A percentile compares a stretch with the other conserved stretches of the same genome.
Evolutionary conservation across 1,140 invertebrate species (phyloP).

Genomic region (Pseudomyrmex dendroicus): DNA sequence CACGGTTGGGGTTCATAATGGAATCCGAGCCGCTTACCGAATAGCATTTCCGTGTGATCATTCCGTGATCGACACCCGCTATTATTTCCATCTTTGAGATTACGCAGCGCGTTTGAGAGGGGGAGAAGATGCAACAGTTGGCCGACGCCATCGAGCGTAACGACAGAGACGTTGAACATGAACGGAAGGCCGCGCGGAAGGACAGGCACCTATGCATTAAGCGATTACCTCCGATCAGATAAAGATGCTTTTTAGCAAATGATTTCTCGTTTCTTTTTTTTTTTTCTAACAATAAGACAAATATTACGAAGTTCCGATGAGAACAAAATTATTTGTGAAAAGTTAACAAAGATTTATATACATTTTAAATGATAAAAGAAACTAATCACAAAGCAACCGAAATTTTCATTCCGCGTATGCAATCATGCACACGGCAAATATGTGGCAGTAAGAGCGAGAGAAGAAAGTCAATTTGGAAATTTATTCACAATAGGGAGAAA

Average conservation of each 20-base stretch:
- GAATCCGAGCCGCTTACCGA: conserved; percentile 3
- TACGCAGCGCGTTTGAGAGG: neutral
- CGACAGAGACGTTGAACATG: conserved; percentile 72
- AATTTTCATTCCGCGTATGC: neutral
- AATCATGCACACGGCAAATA: no score
- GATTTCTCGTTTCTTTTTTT: conserved; percentile 34
- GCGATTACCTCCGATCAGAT: conserved; percentile 67
- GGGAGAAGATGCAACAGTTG: conserved; percentile 78
- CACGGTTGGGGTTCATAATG: neutral
- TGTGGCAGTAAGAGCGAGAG: no score
- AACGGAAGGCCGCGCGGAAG: conserved; percentile 73
- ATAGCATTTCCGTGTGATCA: neutral
- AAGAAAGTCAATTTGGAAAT: no score
- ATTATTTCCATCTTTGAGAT: conserved; percentile 54
- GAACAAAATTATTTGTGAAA: conserved; percentile 48
- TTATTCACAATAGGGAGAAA: no score
- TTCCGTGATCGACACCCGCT: conserved; percentile 23
- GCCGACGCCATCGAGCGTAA: conserved; percentile 71
- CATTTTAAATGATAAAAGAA: neutral
- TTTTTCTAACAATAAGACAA: neutral
- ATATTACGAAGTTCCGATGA: neutral
- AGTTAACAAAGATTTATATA: neutral
- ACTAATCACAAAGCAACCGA: conserved; percentile 15
- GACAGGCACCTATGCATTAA: conserved; percentile 72
- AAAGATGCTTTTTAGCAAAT: conserved; percentile 53